Base-by-base conservation (phyloP, 2,797 vertebrate species). In the Sebastes taczanowskii region DNA sequence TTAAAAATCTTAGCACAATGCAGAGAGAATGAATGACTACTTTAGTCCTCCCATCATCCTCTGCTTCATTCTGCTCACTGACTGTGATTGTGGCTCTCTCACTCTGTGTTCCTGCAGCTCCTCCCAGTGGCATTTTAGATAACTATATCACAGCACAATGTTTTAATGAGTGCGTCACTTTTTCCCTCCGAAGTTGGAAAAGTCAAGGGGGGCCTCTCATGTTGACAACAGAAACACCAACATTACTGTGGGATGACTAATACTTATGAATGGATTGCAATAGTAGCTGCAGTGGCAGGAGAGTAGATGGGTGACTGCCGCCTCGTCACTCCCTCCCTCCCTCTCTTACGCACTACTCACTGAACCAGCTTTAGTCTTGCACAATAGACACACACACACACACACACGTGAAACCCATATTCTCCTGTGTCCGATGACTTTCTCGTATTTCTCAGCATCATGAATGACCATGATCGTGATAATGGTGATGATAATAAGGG, bases 121-220 rank as follows among this genome's bases (percentile, higher is more conserved):
- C 93, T 86, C 79, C 85, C 20, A 78, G 86, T 88, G 88, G 91
- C 49, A 34, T 68, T 2, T 25, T 3, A 9, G 13, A 49, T 14
- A 34, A 34, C 25, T 29, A n/a, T n/a, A 27, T 55, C 10, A 70
- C 20, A 71, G 5, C n/a, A 7, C 14, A 38, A 1, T 56, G n/a
- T 49, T 67, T 65, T 5, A 13, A 11, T 65, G 38, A 20, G 16
- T 81, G 73, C 23, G 75, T 89, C 77, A 87, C 60, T 53, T 83
- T 88, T 92, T 84, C 56, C 64, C 38, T 34, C 5, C 10, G 27
- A 76, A 53, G 38, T 32, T 11, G 0, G 65, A 77, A 69, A 13
- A 30, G 29, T 52, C 2, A 27, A 65, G 56, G 0, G 27, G 58
- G 58, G n/a, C 16, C 68, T 18, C 42, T 30, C 2, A 0, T 0